These are phyloP conservation scores for Saccostrea glomerata DNA, from an alignment of 1,140 invertebrate species.

Conservation along the genomic window DNA sequence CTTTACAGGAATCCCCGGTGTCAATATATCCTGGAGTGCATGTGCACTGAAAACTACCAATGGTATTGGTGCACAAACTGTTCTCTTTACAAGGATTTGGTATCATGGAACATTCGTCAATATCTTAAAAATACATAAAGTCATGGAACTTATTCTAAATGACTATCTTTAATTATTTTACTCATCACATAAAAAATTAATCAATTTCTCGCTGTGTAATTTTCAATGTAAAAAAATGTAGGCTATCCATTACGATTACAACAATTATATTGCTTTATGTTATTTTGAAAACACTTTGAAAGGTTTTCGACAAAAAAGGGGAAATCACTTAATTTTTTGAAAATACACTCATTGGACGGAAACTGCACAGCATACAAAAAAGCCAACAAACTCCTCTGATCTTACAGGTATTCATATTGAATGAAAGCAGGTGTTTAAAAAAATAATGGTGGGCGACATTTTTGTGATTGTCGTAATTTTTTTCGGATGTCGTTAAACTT, in stretches of 20 bases:
- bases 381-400: conserved; percentile 33
- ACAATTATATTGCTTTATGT: too few species aligned
- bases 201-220: too few species aligned
- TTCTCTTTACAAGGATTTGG: conserved; percentile 39
- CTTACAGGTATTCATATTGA: neutral
- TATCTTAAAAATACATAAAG: neutral
- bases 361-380: conserved; percentile 5
- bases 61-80: conserved; percentile 55
- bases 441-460: conserved; percentile 28
- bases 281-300: too few species aligned
- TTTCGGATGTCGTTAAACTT: conserved; percentile 20
- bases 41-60: conserved; percentile 57
- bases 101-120: neutral
- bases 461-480: conserved; percentile 5
- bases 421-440: neutral
- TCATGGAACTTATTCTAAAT: too few species aligned
- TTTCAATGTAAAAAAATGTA: too few species aligned
- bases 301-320: too few species aligned
- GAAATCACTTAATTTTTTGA: neutral
- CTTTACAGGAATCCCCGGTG: neutral
- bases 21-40: conserved; percentile 54
- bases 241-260: too few species aligned
- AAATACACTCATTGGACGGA: neutral
- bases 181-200: too few species aligned
- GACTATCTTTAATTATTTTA: too few species aligned